Conservation (phyloP, 2,797 vertebrate species). For the Pangasius macronema region DNA sequence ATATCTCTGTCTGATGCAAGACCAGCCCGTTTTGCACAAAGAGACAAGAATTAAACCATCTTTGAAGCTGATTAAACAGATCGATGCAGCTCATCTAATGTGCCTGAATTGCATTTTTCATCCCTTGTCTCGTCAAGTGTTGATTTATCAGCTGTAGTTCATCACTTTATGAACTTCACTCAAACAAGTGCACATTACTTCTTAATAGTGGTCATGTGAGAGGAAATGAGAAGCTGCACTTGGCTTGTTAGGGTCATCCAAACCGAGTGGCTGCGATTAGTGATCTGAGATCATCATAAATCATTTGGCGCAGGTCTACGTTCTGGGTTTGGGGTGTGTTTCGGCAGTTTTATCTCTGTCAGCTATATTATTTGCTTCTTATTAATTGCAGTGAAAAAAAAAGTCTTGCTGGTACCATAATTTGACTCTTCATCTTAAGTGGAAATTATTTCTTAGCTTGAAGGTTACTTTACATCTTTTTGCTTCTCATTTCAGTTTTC, state of each 20-base stretch:
- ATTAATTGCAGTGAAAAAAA: conserved; percentile 62
- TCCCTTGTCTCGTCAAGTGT: conserved; percentile 20
- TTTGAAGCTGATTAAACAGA: conserved; percentile 59
- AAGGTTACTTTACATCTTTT: conserved; percentile 52
- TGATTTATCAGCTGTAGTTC: conserved; percentile 38
- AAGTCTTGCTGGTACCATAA: conserved; percentile 60
- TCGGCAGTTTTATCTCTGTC: conserved; percentile 57
- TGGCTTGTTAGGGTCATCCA: too few relatives aligned
- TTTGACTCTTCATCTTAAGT: conserved; percentile 60
- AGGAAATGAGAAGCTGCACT: conserved; percentile 21
- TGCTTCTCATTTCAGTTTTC: conserved; percentile 31
- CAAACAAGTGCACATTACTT: background rate
- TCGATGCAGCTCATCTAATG: conserved; percentile 50
- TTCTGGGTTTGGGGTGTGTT: conserved; percentile 3
- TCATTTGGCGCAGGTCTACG: background rate
- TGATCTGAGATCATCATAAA: background rate
- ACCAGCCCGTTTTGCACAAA: conserved; percentile 44
- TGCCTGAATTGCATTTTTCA: conserved; percentile 28
- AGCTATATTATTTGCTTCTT: conserved; percentile 65
- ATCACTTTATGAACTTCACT: conserved; percentile 34
- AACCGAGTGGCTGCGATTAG: conserved; percentile 3
- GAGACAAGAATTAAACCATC: conserved; percentile 42
- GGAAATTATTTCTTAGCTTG: conserved; percentile 55
- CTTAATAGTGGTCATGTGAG: background rate
- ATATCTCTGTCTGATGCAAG: conserved; percentile 55